Base-by-base conservation (phyloP, 2,888 invertebrate species). In the Agonopterix heracliana region DNA sequence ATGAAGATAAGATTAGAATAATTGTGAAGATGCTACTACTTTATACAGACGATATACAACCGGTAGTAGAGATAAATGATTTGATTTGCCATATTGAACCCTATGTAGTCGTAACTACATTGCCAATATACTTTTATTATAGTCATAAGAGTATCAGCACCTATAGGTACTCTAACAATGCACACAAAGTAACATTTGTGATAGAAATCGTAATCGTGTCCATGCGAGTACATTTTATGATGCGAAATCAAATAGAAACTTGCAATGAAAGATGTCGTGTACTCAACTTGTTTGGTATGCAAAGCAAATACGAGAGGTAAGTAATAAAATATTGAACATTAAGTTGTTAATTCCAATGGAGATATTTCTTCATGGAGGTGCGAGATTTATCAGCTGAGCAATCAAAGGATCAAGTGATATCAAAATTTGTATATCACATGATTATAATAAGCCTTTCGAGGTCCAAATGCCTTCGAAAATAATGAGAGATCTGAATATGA, bases 241-340 rank as follows among this genome's bases (percentile, higher is more conserved):
- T 75, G 69, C 78, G 74, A 81, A 85, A 87, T 84, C 87, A 87
- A 88, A 87, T 88, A 87, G 88, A 88, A 87, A 87, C 87, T 80
- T 82, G 86, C 79, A 85, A 85, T 86, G 82, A 81, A 82, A 81
- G 82, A 85, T 83, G 81, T 81, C 79, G 71, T 80, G 67, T 75
- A 70, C 69, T 72, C 65, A 68, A 74, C 77, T 72, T 80, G 86
- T 83, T 81, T 79, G 75, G 77, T 77, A 79, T 79, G 71, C 76
- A 74, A 76, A 74, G 74, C 79, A 84, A 86, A 86, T 77, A 78
- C 62, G 68, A 65, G 56, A 64, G 72, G 81, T 78, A 64, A 72
- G 81, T 78, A 80, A 82, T 87, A 87, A 83, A 85, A 84, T 83
- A 81, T 81, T 81, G 79, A 73, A 79, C 79, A 77, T 78, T 74